These are phyloP conservation scores for Emydura subglobosa DNA, from an alignment of 2,113 vertebrate genomes.

Conservation along the genomic window DNA sequence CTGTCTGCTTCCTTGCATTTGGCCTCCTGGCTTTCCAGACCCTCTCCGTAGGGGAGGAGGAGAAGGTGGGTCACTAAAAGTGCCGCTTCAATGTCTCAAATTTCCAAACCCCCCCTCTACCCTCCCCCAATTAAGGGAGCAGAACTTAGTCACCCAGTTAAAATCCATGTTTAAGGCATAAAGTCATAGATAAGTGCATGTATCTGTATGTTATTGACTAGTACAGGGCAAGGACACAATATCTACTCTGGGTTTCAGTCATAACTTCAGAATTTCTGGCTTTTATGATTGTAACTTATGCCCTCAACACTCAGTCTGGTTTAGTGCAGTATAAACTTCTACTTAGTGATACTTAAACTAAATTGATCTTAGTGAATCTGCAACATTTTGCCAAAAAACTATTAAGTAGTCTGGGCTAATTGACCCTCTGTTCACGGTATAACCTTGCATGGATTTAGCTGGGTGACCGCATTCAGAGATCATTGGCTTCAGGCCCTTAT, in stretches of 20 bases:
- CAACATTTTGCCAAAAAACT: not conserved
- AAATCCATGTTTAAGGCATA: not conserved
- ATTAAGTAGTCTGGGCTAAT: not conserved
- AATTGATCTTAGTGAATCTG: not conserved
- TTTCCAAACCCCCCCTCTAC: fast-evolving
- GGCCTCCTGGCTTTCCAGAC: not conserved
- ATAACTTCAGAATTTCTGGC: not conserved
- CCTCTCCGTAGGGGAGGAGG: not conserved
- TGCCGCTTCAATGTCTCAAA: not conserved
- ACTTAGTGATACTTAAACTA: not conserved
- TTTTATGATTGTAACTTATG: not conserved
- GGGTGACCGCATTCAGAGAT: not conserved
- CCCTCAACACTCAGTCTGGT: not conserved
- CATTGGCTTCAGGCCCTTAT: not conserved
- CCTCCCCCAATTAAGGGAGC: not conserved
- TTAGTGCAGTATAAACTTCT: not conserved
- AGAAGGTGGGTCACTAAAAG: not conserved
- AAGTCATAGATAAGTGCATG: not conserved
- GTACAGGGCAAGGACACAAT: not conserved
- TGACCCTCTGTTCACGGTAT: not conserved
- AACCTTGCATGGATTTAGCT: not conserved
- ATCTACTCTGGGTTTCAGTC: not conserved
- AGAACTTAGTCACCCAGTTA: not conserved
- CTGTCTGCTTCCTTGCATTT: not conserved
- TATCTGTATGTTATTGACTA: not conserved